A percentile compares a stretch with the other conserved stretches of the same genome.
Conservation (phyloP, 2,797 vertebrate genomes). For the Phataginus tricuspis region DNA sequence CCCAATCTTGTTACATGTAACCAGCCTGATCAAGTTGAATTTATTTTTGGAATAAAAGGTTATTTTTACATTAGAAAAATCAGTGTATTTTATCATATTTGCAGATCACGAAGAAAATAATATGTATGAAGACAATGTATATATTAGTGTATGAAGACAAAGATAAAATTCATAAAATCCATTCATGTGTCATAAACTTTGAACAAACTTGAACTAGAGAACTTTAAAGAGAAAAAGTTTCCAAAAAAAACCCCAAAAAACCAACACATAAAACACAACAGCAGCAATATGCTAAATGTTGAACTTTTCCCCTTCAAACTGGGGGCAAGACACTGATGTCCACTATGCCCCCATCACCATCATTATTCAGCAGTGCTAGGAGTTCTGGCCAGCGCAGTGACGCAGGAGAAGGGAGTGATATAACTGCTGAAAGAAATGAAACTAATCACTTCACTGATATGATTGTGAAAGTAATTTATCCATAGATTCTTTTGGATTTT, state of each 20-base stretch:
- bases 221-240: conserved; percentile 1
- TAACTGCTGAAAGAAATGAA: conserved; percentile 17
- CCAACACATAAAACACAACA: background rate
- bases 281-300: background rate
- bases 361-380: background rate
- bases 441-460: background rate
- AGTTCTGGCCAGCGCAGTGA: background rate
- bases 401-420: background rate
- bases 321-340: background rate
- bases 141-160: background rate
- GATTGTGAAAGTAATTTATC: background rate
- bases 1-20: background rate
- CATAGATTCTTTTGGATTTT: background rate
- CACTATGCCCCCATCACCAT: background rate
- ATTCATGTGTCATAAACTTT: background rate
- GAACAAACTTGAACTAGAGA: conserved; percentile 20
- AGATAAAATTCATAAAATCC: background rate
- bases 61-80: conserved; percentile 27
- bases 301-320: background rate
- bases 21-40: background rate
- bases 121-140: background rate
- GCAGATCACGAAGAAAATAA: background rate
- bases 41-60: conserved; percentile 18
- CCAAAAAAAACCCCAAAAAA: no score
- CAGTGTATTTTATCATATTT: conserved; percentile 17